Conservation (phyloP, 2,888 invertebrate species). For the Euphydryas editha region DNA sequence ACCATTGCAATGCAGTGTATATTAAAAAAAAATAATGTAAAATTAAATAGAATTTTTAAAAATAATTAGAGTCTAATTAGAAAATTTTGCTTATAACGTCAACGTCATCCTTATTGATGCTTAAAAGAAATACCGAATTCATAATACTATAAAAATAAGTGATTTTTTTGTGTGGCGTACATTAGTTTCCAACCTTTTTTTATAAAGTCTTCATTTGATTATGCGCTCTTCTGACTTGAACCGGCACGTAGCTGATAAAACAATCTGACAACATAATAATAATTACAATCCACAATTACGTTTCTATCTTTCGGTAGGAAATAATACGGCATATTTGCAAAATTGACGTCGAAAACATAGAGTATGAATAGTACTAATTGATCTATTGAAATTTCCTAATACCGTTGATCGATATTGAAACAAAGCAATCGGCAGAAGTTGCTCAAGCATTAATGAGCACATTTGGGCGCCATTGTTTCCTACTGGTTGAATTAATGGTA, state of each 20-base stretch:
- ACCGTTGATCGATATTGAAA: conserved; percentile 25
- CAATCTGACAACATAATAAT: conserved; percentile 42
- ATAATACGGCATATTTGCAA: conserved; percentile 33
- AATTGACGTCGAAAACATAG: conserved; percentile 34
- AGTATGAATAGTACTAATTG: conserved; percentile 38
- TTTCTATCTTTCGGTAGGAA: conserved; percentile 32
- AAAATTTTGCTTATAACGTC: no score
- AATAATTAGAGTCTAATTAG: no score
- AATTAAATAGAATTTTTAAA: no score
- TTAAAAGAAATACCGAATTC: no score
- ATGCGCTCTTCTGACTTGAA: conserved; percentile 25
- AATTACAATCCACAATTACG: conserved; percentile 36
- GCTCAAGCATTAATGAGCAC: conserved; percentile 60
- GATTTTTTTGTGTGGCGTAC: no score
- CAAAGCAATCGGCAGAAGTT: conserved; percentile 33
- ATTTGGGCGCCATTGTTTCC: conserved; percentile 72
- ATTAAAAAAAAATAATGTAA: not conserved
- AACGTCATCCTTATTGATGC: no score
- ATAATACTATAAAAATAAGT: no score
- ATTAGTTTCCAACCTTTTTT: not conserved
- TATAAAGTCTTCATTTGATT: not conserved
- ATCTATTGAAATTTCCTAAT: conserved; percentile 33
- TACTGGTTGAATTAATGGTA: conserved; percentile 63
- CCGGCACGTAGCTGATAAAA: conserved; percentile 32
- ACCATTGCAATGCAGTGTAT: not conserved